Base-by-base conservation (phyloP, 1,140 invertebrate species). In the Drosophila carrolli region DNA sequence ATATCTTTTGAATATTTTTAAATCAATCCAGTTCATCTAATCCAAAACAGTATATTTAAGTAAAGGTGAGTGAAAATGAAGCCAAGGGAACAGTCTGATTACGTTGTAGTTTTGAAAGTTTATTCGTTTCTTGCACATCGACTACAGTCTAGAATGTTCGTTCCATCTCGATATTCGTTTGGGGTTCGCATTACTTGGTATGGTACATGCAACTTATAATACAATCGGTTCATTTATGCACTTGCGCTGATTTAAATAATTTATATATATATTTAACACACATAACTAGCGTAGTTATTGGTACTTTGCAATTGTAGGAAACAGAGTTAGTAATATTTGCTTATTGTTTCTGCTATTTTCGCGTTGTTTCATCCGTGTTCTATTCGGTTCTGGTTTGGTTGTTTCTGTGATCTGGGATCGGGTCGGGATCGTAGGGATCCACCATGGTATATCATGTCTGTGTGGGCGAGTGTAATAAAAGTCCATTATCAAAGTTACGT, bases 71-170 rank as follows among this genome's bases (percentile, higher is more conserved):
- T 29, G 35, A 56, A 59, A 35, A 37, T 43, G 37, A 48, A 43
- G 56, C 38, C 35, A 59, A 56, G 44, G 23, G n/a, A 47, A 41
- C 38, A 48, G 4, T 16, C 13, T 10, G 29, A 16, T n/a, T 77
- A 75, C 35, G 46, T 83, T 83, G 51, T 78, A 75, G 77, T 75
- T 72, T 75, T 89, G 75, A 57, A 84, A 81, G 71, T 89, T 89
- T 89, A 84, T 89, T 89, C 77, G 70, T 89, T 89, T 89, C 65
- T 89, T 89, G 84, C 84, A 89, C 84, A 84, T 89, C 81, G 85
- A 89, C 84, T 89, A 89, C 67, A 89, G 48, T 90, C 84, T 89
- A 89, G 75, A 89, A 84, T 83, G 81, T 80, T 84, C 77, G 76
- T 84, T 86, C 48, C 68, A 58, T 50, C 51, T 54, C 54, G 61